Conservation (phyloP, 1,140 invertebrate species). For the Heliconius nattereri region DNA sequence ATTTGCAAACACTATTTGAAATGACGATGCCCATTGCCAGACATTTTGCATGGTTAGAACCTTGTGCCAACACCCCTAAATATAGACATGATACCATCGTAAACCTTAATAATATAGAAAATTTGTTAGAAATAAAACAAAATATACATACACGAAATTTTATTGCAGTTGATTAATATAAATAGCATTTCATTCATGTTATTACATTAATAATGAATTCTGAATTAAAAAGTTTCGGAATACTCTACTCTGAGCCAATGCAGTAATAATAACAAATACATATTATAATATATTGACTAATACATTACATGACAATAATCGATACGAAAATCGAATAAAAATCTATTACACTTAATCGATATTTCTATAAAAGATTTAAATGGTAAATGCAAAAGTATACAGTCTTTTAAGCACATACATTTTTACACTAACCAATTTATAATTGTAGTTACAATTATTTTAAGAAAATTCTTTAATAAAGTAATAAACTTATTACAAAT, state of each 20-base stretch:
- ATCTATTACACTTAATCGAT: not conserved
- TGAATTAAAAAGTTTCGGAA: too few species aligned
- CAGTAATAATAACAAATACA: not conserved
- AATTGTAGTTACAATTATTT: not conserved
- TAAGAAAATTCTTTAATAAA: not conserved
- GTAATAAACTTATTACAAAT: not conserved
- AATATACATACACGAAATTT: not conserved
- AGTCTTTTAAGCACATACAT: not conserved
- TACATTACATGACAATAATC: not conserved
- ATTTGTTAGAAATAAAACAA: not conserved
- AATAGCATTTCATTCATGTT: not conserved
- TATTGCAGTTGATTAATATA: not conserved
- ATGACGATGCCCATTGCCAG: too few species aligned
- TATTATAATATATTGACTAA: not conserved
- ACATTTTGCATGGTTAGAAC: too few species aligned
- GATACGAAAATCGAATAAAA: not conserved
- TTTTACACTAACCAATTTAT: not conserved
- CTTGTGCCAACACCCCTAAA: too few species aligned
- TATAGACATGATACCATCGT: too few species aligned
- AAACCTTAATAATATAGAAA: too few species aligned
- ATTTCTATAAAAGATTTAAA: not conserved
- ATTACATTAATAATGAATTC: not conserved
- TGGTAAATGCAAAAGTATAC: conserved; percentile 3
- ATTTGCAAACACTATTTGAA: too few species aligned
- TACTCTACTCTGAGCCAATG: not conserved